phyloP scores from a whole-genome alignment of 2,888 invertebrate genomes.

The Calameuta idolon region DNA sequence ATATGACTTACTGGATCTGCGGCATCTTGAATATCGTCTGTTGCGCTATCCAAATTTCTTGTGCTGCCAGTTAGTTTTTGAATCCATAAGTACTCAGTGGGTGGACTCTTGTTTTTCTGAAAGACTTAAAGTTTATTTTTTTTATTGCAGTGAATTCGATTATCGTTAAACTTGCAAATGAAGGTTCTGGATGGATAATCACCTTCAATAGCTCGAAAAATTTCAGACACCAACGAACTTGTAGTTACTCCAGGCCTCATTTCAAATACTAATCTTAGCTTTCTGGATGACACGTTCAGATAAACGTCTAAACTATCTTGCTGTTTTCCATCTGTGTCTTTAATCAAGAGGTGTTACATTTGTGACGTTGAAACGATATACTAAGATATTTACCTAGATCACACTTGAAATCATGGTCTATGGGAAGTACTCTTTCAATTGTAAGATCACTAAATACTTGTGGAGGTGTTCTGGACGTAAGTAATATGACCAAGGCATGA shows the following conservation, averaged over 20 bases:
- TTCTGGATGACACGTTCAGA: conserved; percentile 70
- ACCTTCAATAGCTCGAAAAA: conserved; percentile 80
- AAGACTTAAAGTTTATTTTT: conserved; percentile 45
- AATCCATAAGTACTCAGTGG: conserved; percentile 60
- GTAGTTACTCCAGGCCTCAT: conserved; percentile 73
- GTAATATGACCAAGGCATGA: conserved; percentile 71
- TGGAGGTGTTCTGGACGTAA: conserved; percentile 75
- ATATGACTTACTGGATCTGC: conserved; percentile 49
- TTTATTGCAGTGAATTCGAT: conserved; percentile 17
- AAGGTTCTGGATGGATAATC: conserved; percentile 52
- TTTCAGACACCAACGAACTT: conserved; percentile 79
- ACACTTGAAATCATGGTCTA: conserved; percentile 84
- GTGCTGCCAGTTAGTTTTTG: conserved; percentile 57
- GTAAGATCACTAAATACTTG: conserved; percentile 81
- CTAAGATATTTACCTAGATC: conserved; percentile 72
- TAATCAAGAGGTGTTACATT: conserved; percentile 10
- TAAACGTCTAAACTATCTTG: conserved; percentile 69
- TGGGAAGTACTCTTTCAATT: conserved; percentile 83
- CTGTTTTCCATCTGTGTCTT: conserved; percentile 70
- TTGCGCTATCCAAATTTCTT: conserved; percentile 45
- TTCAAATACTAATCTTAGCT: conserved; percentile 69
- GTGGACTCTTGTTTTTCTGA: conserved; percentile 55
- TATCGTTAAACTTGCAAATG: conserved; percentile 15
- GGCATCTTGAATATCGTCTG: conserved; percentile 47
- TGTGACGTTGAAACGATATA: conserved; percentile 51